These are phyloP conservation scores for Thinocorus orbignyianus DNA, from an alignment of 2,113 vertebrate genomes.

Conservation along the genomic window DNA sequence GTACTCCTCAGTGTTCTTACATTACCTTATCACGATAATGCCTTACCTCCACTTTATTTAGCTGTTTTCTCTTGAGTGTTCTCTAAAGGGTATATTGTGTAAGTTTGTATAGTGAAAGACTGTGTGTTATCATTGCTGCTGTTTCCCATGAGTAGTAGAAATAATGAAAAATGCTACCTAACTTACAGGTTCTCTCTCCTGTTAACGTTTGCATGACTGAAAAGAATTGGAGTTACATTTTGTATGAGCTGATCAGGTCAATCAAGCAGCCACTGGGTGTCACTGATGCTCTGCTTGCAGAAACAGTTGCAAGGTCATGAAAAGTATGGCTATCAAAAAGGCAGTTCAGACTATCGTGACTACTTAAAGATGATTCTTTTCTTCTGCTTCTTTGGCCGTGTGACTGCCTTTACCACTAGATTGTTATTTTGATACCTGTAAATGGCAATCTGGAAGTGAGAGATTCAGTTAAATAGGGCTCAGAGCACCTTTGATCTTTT, in stretches of 20 bases:
- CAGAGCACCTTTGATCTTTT: neutral
- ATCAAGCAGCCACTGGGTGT: constrained; percentile 52
- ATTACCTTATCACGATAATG: neutral
- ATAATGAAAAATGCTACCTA: neutral
- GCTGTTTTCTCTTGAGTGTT: neutral
- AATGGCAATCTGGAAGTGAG: neutral
- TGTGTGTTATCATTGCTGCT: neutral
- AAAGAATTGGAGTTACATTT: neutral
- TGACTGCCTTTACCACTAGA: neutral
- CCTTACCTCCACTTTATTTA: neutral
- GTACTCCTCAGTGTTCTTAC: neutral
- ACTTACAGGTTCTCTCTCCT: neutral
- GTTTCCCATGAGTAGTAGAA: neutral
- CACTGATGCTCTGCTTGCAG: constrained; percentile 5
- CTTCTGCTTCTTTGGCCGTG: neutral
- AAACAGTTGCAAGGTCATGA: rapidly evolving
- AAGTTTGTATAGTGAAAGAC: neutral
- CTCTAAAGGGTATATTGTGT: neutral
- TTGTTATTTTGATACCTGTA: neutral
- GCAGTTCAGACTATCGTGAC: neutral
- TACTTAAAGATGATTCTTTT: neutral
- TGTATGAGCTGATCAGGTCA: neutral
- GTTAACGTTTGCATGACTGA: neutral
- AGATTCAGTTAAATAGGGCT: neutral
- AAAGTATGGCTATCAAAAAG: neutral